Evolutionary conservation across 1,140 invertebrate species (phyloP).

Genomic region (Caenorhabditis latens): DNA sequence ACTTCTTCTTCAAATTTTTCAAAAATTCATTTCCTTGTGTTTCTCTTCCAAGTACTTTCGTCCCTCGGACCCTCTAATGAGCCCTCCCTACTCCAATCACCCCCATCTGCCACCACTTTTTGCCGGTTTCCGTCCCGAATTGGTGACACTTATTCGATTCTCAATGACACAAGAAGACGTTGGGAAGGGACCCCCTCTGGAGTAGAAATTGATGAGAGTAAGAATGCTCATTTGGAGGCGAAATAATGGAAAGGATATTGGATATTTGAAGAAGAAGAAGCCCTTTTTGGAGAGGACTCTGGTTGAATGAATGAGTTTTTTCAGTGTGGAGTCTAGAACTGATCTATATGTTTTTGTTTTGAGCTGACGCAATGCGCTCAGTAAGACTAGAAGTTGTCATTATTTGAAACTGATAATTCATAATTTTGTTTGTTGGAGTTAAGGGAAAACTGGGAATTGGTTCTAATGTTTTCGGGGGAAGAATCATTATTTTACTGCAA

Average conservation of each 20-base stretch:
- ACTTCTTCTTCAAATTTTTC: background rate
- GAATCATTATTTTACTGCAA: too few species aligned
- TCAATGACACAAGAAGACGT: conserved; percentile 3
- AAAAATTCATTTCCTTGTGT: conserved; percentile 18
- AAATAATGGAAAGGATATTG: background rate
- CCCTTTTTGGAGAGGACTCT: background rate
- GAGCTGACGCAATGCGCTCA: too few species aligned
- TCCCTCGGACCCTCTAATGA: conserved; percentile 5
- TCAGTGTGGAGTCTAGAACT: too few species aligned
- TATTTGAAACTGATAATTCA: too few species aligned
- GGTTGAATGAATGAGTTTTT: background rate
- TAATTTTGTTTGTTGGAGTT: too few species aligned
- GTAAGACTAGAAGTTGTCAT: too few species aligned
- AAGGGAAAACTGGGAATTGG: too few species aligned
- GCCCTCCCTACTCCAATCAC: conserved; percentile 19
- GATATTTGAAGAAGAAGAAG: conserved; percentile 13
- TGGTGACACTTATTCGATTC: conserved; percentile 50
- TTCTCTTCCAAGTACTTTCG: background rate
- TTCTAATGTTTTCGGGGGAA: too few species aligned
- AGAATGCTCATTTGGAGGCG: conserved; percentile 31
- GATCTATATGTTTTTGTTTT: too few species aligned
- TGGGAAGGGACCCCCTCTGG: background rate
- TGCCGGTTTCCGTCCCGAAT: conserved; percentile 41
- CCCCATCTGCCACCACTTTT: conserved; percentile 46
- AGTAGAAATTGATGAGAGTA: conserved; percentile 25